Conservation (phyloP, 1,140 invertebrate species). For the Aphelenchoides fujianensis region DNA sequence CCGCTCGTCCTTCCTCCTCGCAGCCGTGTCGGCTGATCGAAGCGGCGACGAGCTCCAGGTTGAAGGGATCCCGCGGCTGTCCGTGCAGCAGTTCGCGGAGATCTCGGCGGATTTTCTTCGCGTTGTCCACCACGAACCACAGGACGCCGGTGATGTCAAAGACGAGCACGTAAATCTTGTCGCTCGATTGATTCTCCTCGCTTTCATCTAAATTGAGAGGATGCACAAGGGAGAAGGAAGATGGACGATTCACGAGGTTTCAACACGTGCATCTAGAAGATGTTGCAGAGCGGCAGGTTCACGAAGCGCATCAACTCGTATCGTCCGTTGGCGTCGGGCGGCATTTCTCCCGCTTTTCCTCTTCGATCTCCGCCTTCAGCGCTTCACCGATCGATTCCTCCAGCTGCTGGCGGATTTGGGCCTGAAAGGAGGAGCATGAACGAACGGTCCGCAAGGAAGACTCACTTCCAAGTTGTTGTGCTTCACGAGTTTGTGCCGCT, state of each 20-base stretch:
- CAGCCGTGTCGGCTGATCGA: slow-evolving; percentile 1
- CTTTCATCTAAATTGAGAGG: too few species aligned
- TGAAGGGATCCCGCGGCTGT: slow-evolving; percentile 24
- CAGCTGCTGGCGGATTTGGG: slow-evolving; percentile 4
- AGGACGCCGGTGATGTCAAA: slow-evolving; percentile 37
- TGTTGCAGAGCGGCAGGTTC: slow-evolving; percentile 41
- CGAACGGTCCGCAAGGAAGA: too few species aligned
- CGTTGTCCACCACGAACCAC: slow-evolving; percentile 26
- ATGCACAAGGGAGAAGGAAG: too few species aligned
- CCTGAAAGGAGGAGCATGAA: too few species aligned
- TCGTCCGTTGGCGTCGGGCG: neutral
- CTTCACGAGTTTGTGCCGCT: slow-evolving; percentile 39
- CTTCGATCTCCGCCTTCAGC: neutral
- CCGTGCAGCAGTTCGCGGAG: slow-evolving; percentile 19
- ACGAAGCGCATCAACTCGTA: slow-evolving; percentile 32
- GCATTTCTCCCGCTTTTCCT: slow-evolving; percentile 14
- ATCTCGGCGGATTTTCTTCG: neutral
- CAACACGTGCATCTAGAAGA: slow-evolving; percentile 38
- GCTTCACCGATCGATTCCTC: neutral
- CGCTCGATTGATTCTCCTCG: slow-evolving; percentile 4
- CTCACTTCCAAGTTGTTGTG: slow-evolving; percentile 47
- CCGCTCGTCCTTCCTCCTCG: too few species aligned
- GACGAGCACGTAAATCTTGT: slow-evolving; percentile 28
- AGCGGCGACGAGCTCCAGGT: slow-evolving; percentile 42
- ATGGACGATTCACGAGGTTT: slow-evolving; percentile 26